phyloP scores from a whole-genome alignment of 2,797 vertebrate genomes.

The Typhlichthys subterraneus region DNA sequence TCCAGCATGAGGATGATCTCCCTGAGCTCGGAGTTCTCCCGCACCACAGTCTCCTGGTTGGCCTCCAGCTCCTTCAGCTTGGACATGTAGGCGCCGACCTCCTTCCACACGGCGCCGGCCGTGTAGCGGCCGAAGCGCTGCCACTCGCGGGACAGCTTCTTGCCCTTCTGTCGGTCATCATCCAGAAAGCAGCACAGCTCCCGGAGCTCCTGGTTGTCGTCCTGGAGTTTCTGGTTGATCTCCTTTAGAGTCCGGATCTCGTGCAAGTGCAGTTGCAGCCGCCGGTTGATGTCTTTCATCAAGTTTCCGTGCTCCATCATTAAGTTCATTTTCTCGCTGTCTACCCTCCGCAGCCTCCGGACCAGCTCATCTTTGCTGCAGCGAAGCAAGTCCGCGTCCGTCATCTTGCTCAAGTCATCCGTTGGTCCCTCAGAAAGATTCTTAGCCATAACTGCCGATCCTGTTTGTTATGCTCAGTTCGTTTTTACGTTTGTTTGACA shows the following conservation, averaged over 20 bases:
- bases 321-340: conserved; percentile 90
- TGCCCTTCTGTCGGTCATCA: conserved; percentile 93
- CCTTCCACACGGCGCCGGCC: conserved; percentile 91
- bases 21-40: conserved; percentile 92
- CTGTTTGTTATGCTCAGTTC: too few species aligned
- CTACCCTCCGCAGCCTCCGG: conserved; percentile 84
- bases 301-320: conserved; percentile 96
- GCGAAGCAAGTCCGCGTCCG: conserved; percentile 89
- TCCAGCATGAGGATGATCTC: conserved; percentile 95
- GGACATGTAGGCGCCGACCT: conserved; percentile 90
- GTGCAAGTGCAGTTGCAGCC: conserved; percentile 93
- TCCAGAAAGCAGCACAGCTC: conserved; percentile 97
- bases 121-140: conserved; percentile 93
- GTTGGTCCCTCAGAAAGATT: conserved; percentile 75
- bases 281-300: conserved; percentile 94
- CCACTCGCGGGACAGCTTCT: conserved; percentile 94
- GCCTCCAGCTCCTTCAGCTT: conserved; percentile 93
- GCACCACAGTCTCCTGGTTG: conserved; percentile 88
- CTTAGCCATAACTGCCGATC: conserved; percentile 79
- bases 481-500: too few species aligned
- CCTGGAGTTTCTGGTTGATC: conserved; percentile 94
- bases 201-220: conserved; percentile 93
- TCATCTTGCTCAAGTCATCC: conserved; percentile 87
- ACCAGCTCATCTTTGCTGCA: conserved; percentile 90
- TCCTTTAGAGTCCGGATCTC: conserved; percentile 94